Evolutionary conservation across 2,113 vertebrate species (phyloP).

Genomic region (Gallinago undulata): DNA sequence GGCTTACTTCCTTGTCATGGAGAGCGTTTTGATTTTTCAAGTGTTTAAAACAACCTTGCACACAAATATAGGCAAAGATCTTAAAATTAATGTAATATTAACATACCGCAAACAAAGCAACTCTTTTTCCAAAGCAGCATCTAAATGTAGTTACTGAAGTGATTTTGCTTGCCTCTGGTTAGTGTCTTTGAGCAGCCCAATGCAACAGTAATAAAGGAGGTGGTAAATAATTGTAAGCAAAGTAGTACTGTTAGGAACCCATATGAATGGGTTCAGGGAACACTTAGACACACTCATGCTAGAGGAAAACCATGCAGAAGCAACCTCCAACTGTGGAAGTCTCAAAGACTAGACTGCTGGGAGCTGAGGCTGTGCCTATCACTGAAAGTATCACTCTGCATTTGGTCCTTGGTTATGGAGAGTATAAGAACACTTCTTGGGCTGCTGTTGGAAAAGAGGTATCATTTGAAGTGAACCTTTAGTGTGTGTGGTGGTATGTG

Average conservation of each 20-base stretch:
- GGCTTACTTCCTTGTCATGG: neutral
- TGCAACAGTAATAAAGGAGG: neutral
- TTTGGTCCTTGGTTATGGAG: neutral
- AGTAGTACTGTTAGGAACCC: neutral
- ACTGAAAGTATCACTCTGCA: neutral
- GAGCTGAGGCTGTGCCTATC: neutral
- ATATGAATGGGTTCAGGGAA: neutral
- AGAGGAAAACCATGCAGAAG: neutral
- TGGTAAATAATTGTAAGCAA: neutral
- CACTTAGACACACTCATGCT: neutral
- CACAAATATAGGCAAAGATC: neutral
- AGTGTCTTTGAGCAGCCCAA: neutral
- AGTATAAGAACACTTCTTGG: neutral
- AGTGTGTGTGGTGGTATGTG: neutral
- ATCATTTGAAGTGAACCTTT: neutral
- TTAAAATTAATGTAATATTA: neutral
- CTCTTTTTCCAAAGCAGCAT: neutral
- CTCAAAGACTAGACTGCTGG: neutral
- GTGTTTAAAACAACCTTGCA: neutral
- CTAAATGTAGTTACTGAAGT: neutral
- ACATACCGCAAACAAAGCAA: neutral
- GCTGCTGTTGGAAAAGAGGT: neutral
- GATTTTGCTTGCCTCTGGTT: neutral
- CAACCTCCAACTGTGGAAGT: neutral
- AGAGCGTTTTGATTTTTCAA: neutral